Conservation (phyloP, 2,888 invertebrate species). For the Rhamphomyia laevipes region DNA sequence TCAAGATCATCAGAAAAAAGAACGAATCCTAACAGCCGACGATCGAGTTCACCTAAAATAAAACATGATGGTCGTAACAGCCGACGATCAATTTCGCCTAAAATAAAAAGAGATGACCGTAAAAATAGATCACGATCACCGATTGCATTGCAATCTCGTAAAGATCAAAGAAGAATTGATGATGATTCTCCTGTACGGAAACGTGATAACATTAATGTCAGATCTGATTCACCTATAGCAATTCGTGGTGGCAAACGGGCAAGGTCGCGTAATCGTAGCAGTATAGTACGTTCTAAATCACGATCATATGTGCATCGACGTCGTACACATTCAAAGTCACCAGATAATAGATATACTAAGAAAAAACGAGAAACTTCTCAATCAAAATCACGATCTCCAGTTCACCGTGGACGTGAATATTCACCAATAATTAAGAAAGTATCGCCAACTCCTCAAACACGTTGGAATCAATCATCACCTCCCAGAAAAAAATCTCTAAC, state of each 20-base stretch:
- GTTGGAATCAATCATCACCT: conserved; percentile 5
- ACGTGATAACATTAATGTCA: conserved; percentile 4
- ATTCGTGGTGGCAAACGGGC: conserved; percentile 2
- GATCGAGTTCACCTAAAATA: no score
- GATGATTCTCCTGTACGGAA: neutral
- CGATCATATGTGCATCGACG: neutral
- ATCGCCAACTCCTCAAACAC: conserved; percentile 13
- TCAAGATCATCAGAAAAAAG: no score
- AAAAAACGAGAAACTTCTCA: neutral
- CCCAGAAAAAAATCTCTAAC: conserved; percentile 2
- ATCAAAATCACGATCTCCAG: conserved; percentile 14
- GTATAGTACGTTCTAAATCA: neutral
- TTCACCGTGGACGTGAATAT: conserved; percentile 16
- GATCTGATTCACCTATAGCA: neutral
- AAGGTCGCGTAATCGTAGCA: neutral
- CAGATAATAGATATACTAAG: neutral
- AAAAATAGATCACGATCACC: no score
- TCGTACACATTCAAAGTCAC: neutral
- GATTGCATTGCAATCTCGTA: no score
- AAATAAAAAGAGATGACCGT: no score
- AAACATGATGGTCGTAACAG: no score
- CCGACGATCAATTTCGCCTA: no score
- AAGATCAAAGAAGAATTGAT: neutral
- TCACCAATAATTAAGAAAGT: conserved; percentile 14
- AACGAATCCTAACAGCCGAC: no score